Percentiles rank a stretch among this genome's conserved stretches.
These are phyloP conservation scores for Oncorhynchus masou DNA, from an alignment of 2,113 vertebrate genomes.

Conservation along the genomic window DNA sequence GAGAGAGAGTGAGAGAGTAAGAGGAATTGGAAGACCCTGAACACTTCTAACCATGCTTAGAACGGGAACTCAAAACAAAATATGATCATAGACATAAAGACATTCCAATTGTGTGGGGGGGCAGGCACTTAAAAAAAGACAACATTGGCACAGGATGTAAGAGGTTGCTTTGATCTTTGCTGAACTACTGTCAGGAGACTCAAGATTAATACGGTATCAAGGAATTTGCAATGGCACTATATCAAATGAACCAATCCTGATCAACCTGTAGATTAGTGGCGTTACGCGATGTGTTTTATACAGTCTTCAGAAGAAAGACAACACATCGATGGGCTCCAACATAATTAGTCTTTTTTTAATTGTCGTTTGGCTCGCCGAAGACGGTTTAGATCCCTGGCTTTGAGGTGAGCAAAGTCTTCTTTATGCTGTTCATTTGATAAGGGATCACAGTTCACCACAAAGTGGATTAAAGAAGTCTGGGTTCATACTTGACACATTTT, in stretches of 20 bases:
- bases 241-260: slow-evolving; percentile 16
- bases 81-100: not conserved
- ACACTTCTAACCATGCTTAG: slow-evolving; percentile 21
- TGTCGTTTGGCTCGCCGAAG: slow-evolving; percentile 14
- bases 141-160: slow-evolving; percentile 6
- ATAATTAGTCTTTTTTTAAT: slow-evolving; percentile 31
- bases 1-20: not conserved
- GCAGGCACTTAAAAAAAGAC: not conserved
- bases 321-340: slow-evolving; percentile 36
- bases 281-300: slow-evolving; percentile 21
- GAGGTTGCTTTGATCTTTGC: slow-evolving; percentile 8
- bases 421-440: not conserved
- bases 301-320: slow-evolving; percentile 19
- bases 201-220: slow-evolving; percentile 6
- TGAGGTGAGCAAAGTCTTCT: not conserved
- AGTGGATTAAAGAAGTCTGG: slow-evolving; percentile 18
- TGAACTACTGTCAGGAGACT: not conserved
- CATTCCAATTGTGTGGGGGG: slow-evolving; percentile 8
- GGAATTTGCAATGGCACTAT: slow-evolving; percentile 23
- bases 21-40: slow-evolving; percentile 8
- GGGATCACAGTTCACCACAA: not conserved
- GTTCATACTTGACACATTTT: not conserved
- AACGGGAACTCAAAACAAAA: not conserved
- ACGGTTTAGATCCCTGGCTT: not conserved
- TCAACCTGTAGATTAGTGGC: not conserved